Base-by-base conservation (phyloP, 1,140 invertebrate genomes). In the Euschistus heros region DNA sequence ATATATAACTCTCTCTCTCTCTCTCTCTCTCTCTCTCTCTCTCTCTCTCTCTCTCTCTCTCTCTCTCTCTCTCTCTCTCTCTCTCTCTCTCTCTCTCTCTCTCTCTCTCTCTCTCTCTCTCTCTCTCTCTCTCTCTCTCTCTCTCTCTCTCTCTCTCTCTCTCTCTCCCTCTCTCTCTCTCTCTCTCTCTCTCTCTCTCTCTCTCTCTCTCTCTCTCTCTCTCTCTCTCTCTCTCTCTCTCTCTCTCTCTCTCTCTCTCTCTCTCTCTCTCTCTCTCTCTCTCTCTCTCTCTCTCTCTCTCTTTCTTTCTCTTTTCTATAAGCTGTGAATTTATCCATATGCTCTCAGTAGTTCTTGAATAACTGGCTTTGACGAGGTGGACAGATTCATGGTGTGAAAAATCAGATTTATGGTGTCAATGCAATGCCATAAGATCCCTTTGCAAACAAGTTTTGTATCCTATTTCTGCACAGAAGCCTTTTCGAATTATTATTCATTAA, bases 221-320 rank as follows among this genome's bases (percentile, higher is more conserved):
- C 52, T 55, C 52, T 55, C 52, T 55, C 52, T 68, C 69, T 68
- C 69, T 73, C 68, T 67, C 78, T 75, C 65, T 79, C 77, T 66
- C 73, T 74, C 69, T 73, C 73, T 68, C 73, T 69, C 62, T 73
- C 63, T 72, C 75, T 77, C 78, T 63, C 77, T 78, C 70, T 76
- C 80, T 67, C 63, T 66, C 72, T 68, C 26, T 77, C 74, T 47
- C 44, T 20, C 10, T 69, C 67, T 22, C 52, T 33, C 3, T 69
- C 67, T 20, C 66, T 69, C 37, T 68, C 65, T 62, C 66, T 69
- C 47, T 69, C 67, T 62, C 65, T 62, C 59, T 69, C 65, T 17
- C 64, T 63, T 20, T 69, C 63, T 44, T 63, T 59, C 52, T 67
- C 66, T 55, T 64, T 67, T 37, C 64, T 63, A 2, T 37, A 26